Percentiles rank a stretch among this genome's conserved stretches.
These are phyloP conservation scores for Fregata magnificens DNA, from an alignment of 2,113 vertebrate genomes.

Conservation along the genomic window DNA sequence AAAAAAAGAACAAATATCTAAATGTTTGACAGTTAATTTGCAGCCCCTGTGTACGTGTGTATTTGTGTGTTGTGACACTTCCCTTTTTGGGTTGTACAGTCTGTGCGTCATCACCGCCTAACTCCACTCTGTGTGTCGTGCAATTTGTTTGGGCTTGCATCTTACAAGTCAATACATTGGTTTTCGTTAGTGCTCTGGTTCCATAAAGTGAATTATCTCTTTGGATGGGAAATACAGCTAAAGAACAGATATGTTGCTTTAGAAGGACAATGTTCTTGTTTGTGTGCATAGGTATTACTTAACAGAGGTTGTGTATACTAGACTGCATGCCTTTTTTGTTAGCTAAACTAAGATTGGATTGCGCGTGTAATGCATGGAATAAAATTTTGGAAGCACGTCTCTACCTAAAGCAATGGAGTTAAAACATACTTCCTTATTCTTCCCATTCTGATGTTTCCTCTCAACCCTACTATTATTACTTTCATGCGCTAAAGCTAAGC, in stretches of 20 bases:
- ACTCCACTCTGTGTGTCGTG: background rate
- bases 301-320: background rate
- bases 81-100: background rate
- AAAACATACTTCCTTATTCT: background rate
- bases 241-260: background rate
- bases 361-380: background rate
- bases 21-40: background rate
- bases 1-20: background rate
- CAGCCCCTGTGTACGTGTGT: background rate
- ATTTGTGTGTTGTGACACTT: background rate
- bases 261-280: background rate
- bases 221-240: background rate
- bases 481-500: background rate
- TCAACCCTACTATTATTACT: background rate
- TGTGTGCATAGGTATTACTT: background rate
- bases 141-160: background rate
- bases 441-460: background rate
- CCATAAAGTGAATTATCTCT: background rate
- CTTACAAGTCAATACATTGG: conserved; percentile 28
- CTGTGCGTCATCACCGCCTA: background rate
- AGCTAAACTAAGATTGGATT: background rate
- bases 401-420: background rate
- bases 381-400: background rate
- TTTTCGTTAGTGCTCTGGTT: background rate
- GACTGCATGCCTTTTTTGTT: background rate